phyloP scores from a whole-genome alignment of 2,113 vertebrate species.

The Elachura formosa region DNA sequence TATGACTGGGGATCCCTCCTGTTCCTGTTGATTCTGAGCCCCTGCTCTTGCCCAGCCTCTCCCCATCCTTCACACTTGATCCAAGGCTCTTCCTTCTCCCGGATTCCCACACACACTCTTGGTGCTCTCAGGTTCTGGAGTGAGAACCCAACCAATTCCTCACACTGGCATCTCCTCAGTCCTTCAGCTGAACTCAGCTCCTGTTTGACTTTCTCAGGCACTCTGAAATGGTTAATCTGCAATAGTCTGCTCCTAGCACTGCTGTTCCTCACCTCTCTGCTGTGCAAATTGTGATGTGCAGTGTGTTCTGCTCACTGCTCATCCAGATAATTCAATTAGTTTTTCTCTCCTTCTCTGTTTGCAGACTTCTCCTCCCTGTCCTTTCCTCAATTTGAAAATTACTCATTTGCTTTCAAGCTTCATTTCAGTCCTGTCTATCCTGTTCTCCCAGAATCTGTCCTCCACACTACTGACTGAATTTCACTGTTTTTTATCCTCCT shows the following conservation, averaged over 20 bases:
- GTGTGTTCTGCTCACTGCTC: not conserved
- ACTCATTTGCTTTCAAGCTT: constrained; percentile 32
- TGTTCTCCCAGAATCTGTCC: not conserved
- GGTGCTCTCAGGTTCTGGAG: not conserved
- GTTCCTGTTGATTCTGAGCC: not conserved
- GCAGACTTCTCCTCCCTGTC: not conserved
- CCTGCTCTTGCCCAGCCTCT: not conserved
- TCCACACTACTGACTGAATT: constrained; percentile 12
- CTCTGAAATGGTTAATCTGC: not conserved
- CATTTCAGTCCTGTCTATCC: not conserved
- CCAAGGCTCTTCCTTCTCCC: not conserved
- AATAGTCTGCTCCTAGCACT: not conserved
- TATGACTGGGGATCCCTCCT: not conserved
- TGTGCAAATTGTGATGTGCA: not conserved
- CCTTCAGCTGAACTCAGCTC: not conserved
- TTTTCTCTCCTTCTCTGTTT: not conserved
- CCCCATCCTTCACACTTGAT: not conserved
- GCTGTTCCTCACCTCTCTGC: not conserved
- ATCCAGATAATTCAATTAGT: not conserved
- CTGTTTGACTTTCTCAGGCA: not conserved
- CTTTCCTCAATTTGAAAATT: not conserved
- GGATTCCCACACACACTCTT: not conserved
- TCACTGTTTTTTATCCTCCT: not conserved
- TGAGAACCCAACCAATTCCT: not conserved
- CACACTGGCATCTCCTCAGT: not conserved